Evolutionary conservation across 2,888 invertebrate species (phyloP), one percentile per base, ranked within the genome.

Genomic region (Hirtodrosophila histrioides): DNA sequence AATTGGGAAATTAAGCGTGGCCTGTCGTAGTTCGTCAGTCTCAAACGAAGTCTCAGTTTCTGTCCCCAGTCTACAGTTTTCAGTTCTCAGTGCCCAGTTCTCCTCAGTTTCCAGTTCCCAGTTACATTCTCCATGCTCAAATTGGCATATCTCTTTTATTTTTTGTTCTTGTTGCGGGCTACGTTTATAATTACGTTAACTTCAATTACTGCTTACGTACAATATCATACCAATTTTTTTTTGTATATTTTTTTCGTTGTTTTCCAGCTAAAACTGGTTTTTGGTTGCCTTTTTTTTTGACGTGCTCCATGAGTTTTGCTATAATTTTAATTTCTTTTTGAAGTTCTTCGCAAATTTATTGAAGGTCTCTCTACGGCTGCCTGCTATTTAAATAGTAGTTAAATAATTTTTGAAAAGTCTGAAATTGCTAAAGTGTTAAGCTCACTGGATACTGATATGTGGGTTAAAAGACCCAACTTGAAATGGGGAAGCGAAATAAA

Each of bases 171-270:
- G 46, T 43, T 70, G 66, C 68, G 53, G 56, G 48, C 63, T 58
- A 72, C 69, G 69, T 73, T 85, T 75, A 82, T 81, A 81, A 81
- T 81, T 81, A 85, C 80, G 79, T 82, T 81, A 81, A 81, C 79
- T 81, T 82, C 86, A 81, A 85, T 85, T 80, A 85, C 83, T 69
- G 86, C 86, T 78, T 79, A 85, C 80, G 82, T 69, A 85, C 81
- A 55, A 73, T 84, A 76, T 84, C 65, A 80, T 73, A 69, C 61
- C 73, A 73, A 78, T 78, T 78, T 67, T 41, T 10, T 17, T 49
- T 44, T 43, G n/a, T 17, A 17, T 17, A 4, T 37, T 56, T 57
- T 43, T 50, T 39, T 70, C 43, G 29, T 60, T 56, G 27, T 41
- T 53, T 57, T 68, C 50, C 62, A 68, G 57, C 55, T 51, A 36